These are phyloP conservation scores for Drosophila cracens DNA, from an alignment of 2,888 invertebrate species.

Conservation along the genomic window DNA sequence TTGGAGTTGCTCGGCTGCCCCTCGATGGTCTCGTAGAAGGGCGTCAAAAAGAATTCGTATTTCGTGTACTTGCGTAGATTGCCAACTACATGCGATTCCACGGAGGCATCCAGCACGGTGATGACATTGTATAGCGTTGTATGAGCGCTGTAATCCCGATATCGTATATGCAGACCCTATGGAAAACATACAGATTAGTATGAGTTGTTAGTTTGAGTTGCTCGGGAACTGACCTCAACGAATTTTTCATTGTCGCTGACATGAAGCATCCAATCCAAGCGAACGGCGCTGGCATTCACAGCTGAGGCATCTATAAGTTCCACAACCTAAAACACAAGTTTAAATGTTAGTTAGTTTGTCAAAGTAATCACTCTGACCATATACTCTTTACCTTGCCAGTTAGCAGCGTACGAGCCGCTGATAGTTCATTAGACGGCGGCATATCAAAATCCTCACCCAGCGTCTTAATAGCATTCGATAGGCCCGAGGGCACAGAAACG, in stretches of 20 bases:
- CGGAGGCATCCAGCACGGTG: slow-evolving; percentile 87
- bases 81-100: slow-evolving; percentile 89
- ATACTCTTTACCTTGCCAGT: slow-evolving; percentile 83
- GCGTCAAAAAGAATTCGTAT: slow-evolving; percentile 95
- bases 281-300: slow-evolving; percentile 86
- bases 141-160: slow-evolving; percentile 88
- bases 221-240: slow-evolving; percentile 80
- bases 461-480: slow-evolving; percentile 90
- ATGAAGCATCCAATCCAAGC: slow-evolving; percentile 86
- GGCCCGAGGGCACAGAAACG: slow-evolving; percentile 91
- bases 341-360: neutral
- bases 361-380: neutral
- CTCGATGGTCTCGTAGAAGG: slow-evolving; percentile 93
- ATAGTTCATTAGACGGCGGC: slow-evolving; percentile 84
- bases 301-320: slow-evolving; percentile 88
- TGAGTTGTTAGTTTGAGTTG: neutral
- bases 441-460: slow-evolving; percentile 84
- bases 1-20: slow-evolving; percentile 97
- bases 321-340: slow-evolving; percentile 87
- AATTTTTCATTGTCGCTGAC: slow-evolving; percentile 84
- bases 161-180: slow-evolving; percentile 89
- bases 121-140: slow-evolving; percentile 88
- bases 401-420: slow-evolving; percentile 83
- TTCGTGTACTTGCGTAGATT: slow-evolving; percentile 92
- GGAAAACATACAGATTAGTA: neutral